Percentiles rank a stretch among this genome's conserved stretches.
Evolutionary conservation across 2,888 invertebrate genomes (phyloP).

Genomic region (Cephus nigrinus): DNA sequence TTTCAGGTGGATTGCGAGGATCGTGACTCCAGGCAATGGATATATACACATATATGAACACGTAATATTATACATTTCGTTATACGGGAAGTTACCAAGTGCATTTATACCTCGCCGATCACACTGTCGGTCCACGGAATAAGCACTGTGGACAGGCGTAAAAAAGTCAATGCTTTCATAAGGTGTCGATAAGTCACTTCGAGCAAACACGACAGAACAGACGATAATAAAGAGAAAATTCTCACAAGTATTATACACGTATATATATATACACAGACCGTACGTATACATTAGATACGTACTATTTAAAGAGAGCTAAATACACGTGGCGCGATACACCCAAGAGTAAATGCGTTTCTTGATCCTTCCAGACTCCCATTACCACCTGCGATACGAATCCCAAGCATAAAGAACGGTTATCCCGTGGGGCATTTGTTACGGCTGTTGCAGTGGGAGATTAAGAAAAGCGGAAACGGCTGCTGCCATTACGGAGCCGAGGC

Average conservation of each 20-base stretch:
- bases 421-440: slow-evolving; percentile 26
- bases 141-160: neutral
- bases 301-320: neutral
- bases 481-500: slow-evolving; percentile 29
- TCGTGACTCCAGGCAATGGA: neutral
- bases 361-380: neutral
- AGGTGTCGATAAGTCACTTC: neutral
- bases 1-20: neutral
- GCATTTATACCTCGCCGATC: neutral
- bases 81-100: neutral
- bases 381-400: neutral
- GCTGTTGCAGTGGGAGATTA: slow-evolving; percentile 32
- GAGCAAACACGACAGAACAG: neutral
- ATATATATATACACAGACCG: neutral
- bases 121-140: neutral
- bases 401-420: slow-evolving; percentile 22
- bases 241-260: neutral
- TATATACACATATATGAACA: neutral
- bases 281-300: neutral
- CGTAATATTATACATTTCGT: neutral
- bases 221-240: neutral
- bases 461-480: slow-evolving; percentile 34
- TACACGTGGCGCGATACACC: neutral
- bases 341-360: neutral
- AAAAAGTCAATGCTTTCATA: neutral